These are phyloP conservation scores for Dynastes hyllus DNA, from an alignment of 2,888 invertebrate genomes.

Conservation along the genomic window DNA sequence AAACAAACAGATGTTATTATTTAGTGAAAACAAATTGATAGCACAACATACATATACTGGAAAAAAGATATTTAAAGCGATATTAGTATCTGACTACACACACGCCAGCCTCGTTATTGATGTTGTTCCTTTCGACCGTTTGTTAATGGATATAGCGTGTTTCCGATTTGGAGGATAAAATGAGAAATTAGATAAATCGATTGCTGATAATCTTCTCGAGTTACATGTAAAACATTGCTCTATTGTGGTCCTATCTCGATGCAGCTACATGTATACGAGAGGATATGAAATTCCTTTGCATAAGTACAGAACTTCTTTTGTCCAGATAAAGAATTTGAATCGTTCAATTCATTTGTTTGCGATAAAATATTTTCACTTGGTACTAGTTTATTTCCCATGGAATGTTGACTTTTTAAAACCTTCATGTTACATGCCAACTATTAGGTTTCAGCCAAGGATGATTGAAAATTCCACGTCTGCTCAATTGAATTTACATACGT, in stretches of 20 bases:
- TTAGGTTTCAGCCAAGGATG: no score
- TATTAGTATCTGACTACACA: constrained; percentile 34
- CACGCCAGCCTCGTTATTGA: constrained; percentile 30
- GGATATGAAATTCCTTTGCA: constrained; percentile 29
- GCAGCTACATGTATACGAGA: not conserved
- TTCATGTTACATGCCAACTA: not conserved
- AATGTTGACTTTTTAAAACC: not conserved
- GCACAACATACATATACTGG: not conserved
- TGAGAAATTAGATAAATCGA: constrained; percentile 49
- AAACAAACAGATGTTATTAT: constrained; percentile 46
- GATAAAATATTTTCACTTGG: constrained; percentile 38
- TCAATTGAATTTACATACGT: no score
- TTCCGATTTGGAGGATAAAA: constrained; percentile 50
- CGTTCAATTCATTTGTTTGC: constrained; percentile 35
- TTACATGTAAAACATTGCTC: constrained; percentile 44
- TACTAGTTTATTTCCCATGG: constrained; percentile 29
- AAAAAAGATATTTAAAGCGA: constrained; percentile 45
- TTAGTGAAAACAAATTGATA: constrained; percentile 47
- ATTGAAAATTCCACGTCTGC: no score
- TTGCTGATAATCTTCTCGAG: constrained; percentile 44
- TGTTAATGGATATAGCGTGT: constrained; percentile 52
- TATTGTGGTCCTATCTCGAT: constrained; percentile 40
- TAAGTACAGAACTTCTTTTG: constrained; percentile 27
- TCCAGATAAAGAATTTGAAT: constrained; percentile 31
- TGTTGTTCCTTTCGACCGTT: constrained; percentile 23